These are phyloP conservation scores for Andrena bucephala DNA, from an alignment of 2,888 invertebrate genomes.

Conservation along the genomic window DNA sequence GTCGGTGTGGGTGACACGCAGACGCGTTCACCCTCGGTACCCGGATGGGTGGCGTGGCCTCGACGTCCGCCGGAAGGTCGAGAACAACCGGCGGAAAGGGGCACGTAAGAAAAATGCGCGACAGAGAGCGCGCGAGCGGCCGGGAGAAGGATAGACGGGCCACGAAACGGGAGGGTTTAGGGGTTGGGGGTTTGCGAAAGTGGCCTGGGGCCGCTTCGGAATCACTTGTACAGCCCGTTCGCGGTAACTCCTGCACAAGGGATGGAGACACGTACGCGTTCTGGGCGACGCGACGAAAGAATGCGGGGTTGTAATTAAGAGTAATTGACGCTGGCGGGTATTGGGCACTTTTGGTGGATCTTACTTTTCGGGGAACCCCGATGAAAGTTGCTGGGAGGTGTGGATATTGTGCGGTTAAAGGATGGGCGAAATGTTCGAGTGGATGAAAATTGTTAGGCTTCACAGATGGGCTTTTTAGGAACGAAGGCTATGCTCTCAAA, in stretches of 20 bases:
- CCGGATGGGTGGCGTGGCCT: conserved; percentile 43
- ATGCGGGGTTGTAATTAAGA: conserved; percentile 41
- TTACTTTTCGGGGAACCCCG: background rate
- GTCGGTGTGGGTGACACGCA: conserved; percentile 40
- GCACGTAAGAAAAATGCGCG: conserved; percentile 80
- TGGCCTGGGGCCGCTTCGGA: conserved; percentile 46
- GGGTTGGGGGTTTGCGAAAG: conserved; percentile 21
- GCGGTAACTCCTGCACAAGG: conserved; percentile 42
- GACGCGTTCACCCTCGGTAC: conserved; percentile 9
- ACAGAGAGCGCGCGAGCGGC: conserved; percentile 45
- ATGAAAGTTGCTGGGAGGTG: background rate
- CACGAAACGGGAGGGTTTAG: conserved; percentile 32
- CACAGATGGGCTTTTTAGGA: no score
- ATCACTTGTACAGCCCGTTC: conserved; percentile 62
- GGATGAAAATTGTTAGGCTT: background rate
- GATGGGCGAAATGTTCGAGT: background rate
- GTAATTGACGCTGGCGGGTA: conserved; percentile 29
- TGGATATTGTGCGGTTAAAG: background rate
- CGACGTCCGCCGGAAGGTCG: conserved; percentile 62
- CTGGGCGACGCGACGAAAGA: conserved; percentile 4
- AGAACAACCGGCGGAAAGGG: conserved; percentile 67
- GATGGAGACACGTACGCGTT: conserved; percentile 34
- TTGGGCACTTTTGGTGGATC: background rate
- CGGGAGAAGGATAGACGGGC: conserved; percentile 42
- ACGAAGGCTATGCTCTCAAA: no score